phyloP scores from a whole-genome alignment of 2,797 vertebrate genomes.

The Hydrocynus forskahlii region DNA sequence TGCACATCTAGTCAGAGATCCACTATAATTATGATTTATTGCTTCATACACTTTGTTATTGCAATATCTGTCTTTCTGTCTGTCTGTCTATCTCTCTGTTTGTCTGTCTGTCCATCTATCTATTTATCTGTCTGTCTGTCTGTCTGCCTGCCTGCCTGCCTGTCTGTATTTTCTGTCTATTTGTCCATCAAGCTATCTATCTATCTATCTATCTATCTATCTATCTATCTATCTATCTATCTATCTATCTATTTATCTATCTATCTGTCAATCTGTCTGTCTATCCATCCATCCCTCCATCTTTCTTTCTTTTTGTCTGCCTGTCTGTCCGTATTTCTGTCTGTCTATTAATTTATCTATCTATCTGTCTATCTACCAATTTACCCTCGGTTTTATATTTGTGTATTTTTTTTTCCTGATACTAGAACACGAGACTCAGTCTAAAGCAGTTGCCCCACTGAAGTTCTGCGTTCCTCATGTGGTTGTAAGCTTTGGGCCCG shows the following conservation, averaged over 20 bases:
- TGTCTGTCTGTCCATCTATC: too few relatives aligned
- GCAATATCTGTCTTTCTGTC: too few relatives aligned
- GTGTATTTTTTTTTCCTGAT: background rate
- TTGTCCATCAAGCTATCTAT: background rate
- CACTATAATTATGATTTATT: too few relatives aligned
- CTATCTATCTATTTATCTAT: too few relatives aligned
- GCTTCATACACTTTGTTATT: too few relatives aligned
- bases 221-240: too few relatives aligned
- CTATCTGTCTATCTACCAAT: background rate
- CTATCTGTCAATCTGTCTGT: background rate
- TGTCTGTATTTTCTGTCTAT: background rate
- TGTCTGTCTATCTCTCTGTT: too few relatives aligned
- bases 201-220: background rate
- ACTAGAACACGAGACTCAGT: slow-evolving; percentile 49
- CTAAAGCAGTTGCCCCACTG: slow-evolving; percentile 63
- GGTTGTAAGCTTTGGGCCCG: slow-evolving; percentile 83
- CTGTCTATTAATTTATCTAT: background rate
- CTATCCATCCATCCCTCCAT: too few relatives aligned
- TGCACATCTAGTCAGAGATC: too few relatives aligned
- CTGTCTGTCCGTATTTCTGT: too few relatives aligned
- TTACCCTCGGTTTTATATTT: background rate
- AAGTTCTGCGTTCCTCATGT: slow-evolving; percentile 83
- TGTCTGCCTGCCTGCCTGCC: background rate
- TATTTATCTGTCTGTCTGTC: background rate
- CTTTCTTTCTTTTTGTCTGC: too few relatives aligned